Base-by-base conservation (phyloP, 2,797 vertebrate species). In the Pipistrellus pipistrellus region DNA sequence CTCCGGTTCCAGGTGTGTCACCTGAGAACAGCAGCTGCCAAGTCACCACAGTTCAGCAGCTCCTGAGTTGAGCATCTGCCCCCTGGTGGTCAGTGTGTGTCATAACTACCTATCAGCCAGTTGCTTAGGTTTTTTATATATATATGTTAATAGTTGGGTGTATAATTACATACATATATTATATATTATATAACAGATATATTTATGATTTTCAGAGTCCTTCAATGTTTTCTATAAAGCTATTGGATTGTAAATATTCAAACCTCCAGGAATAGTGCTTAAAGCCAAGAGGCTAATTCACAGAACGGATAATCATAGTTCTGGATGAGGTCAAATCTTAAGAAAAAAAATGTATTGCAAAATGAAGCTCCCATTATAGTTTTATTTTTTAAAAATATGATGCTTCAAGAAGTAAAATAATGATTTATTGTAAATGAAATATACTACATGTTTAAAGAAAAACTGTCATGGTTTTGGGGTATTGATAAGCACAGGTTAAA, bases 261-360 rank as follows among this genome's bases (percentile, higher is more conserved):
- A 88, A 30, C 1, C 25, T 88, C 30, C 18, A 73, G 17, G 23
- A 57, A 25, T 32, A 18, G 11, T 35, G 0, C n/a, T 66, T 93
- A 21, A 85, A 85, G 59, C 7, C 20, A 71, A 69, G 8, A 75
- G 23, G 30, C 27, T 71, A 92, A 80, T 71, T 78, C 17, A 71
- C 48, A 57, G 4, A 85, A 62, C 2, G 71, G 62, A 59, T 57
- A 48, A 9, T 30, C 32, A 35, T 75, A 82, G 69, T 51, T 35
- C 17, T 35, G 17, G 25, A 86, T 71, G 41, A 93, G 4, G 18
- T 57, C 5, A 95, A 83, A 78, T 48, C 20, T 77, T 78, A 82
- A 89, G 7, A 82, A 93, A 85, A 91, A 4, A 86, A 93, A 62
- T 62, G 10, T 27, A 77, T 69, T 41, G 13, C 35, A 85, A 81